A percentile compares a stretch with the other conserved stretches of the same genome.
These are phyloP conservation scores for Oxystoma pomonae DNA, from an alignment of 2,888 invertebrate species.

Conservation along the genomic window DNA sequence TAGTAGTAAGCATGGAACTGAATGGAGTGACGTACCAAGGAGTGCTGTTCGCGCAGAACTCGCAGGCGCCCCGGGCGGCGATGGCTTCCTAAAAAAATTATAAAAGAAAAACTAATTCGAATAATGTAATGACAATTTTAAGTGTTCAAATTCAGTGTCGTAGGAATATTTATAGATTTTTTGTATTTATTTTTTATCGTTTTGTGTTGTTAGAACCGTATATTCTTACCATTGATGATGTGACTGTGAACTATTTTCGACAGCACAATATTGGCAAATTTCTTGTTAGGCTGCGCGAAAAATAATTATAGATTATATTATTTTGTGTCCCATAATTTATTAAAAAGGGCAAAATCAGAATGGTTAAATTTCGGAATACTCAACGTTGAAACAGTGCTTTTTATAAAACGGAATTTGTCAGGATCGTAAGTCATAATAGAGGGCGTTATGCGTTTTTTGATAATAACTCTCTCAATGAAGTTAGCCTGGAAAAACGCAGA, in stretches of 20 bases:
- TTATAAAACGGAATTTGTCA: no score
- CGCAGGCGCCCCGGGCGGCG: conserved; percentile 37
- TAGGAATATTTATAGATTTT: conserved; percentile 7
- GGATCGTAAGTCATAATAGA: no score
- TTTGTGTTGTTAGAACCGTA: neutral
- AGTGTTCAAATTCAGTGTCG: neutral
- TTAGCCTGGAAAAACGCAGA: no score
- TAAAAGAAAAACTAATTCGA: neutral
- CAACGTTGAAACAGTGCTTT: no score
- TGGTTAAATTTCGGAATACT: no score
- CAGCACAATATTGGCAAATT: neutral
- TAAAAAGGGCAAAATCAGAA: no score
- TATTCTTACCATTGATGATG: neutral
- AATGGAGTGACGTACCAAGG: conserved; percentile 96
- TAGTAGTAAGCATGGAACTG: conserved; percentile 93
- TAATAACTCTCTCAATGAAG: no score
- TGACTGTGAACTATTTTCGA: neutral
- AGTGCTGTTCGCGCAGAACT: conserved; percentile 70
- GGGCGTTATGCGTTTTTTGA: no score
- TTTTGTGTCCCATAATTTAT: no score
- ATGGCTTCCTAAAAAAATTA: conserved; percentile 35
- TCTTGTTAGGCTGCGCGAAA: neutral
- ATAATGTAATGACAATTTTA: neutral
- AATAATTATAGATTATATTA: neutral
- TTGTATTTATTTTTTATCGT: conserved; percentile 17